Conservation (phyloP, 2,113 vertebrate species). For the Otus sunia region DNA sequence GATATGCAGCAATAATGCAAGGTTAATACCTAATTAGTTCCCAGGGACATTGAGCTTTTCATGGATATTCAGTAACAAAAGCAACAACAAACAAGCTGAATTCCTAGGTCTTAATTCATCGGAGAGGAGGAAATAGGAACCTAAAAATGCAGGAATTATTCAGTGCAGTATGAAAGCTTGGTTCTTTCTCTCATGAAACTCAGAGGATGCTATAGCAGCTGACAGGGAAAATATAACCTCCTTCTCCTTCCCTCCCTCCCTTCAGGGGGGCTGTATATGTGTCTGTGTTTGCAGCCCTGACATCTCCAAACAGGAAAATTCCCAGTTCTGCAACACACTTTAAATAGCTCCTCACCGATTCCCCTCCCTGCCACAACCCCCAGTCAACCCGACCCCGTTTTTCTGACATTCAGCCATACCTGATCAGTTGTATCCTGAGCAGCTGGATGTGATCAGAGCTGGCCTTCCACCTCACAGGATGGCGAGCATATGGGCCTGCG, state of each 20-base stretch:
- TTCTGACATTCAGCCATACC: conserved; percentile 37
- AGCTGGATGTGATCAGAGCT: conserved; percentile 60
- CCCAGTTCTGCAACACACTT: conserved; percentile 8
- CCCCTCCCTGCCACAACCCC: neutral
- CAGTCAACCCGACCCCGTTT: neutral
- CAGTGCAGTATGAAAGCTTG: neutral
- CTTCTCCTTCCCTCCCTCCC: neutral
- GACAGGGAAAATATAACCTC: conserved; percentile 17
- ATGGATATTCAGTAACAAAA: conserved; percentile 75
- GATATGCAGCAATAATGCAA: conserved; percentile 63
- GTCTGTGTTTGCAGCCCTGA: conserved; percentile 37
- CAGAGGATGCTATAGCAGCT: conserved; percentile 5
- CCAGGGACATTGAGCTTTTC: conserved; percentile 71
- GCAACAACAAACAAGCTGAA: conserved; percentile 62
- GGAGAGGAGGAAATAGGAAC: conserved; percentile 37
- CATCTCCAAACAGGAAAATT: conserved; percentile 30
- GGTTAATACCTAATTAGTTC: conserved; percentile 75
- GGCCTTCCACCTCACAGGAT: conserved; percentile 50
- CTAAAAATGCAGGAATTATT: conserved; percentile 41
- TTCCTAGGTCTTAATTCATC: conserved; percentile 40
- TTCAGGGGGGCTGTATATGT: neutral
- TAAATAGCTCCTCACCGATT: neutral
- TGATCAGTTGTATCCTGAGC: conserved; percentile 34
- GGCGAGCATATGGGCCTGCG: conserved; percentile 41
- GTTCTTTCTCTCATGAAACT: conserved; percentile 3